These are phyloP conservation scores for Neocrepidodera transversa DNA, from an alignment of 2,888 invertebrate species.

Conservation along the genomic window DNA sequence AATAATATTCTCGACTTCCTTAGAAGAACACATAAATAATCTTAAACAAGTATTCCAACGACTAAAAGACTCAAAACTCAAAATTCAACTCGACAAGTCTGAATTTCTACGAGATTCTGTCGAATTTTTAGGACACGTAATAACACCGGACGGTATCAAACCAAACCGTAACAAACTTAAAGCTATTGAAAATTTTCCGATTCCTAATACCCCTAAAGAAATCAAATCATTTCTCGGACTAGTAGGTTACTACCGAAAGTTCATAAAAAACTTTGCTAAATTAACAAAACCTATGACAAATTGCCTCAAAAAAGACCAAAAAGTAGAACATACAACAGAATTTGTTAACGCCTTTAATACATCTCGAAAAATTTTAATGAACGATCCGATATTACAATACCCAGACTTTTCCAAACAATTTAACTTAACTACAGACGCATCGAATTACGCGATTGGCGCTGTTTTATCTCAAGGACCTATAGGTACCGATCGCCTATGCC, in stretches of 20 bases:
- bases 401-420: constrained; percentile 49
- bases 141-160: constrained; percentile 28
- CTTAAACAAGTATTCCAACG: constrained; percentile 19
- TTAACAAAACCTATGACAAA: constrained; percentile 36
- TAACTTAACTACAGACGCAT: constrained; percentile 52
- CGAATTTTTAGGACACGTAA: constrained; percentile 33
- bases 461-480: constrained; percentile 44
- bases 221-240: constrained; percentile 32
- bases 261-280: constrained; percentile 36
- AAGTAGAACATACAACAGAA: constrained; percentile 24
- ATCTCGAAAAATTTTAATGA: constrained; percentile 36
- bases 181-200: constrained; percentile 36
- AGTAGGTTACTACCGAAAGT: constrained; percentile 36
- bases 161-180: constrained; percentile 38
- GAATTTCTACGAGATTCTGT: constrained; percentile 32
- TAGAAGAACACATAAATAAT: neutral
- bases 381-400: constrained; percentile 44
- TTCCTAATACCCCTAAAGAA: constrained; percentile 38
- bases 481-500: constrained; percentile 52
- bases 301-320: constrained; percentile 35
- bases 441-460: constrained; percentile 42
- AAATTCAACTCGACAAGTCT: constrained; percentile 17
- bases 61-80: constrained; percentile 29
- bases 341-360: constrained; percentile 31
- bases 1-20: constrained; percentile 13